Evolutionary conservation across 92 coral and sea anemone species (phyloP).

Genomic region (Actinernus sp.): DNA sequence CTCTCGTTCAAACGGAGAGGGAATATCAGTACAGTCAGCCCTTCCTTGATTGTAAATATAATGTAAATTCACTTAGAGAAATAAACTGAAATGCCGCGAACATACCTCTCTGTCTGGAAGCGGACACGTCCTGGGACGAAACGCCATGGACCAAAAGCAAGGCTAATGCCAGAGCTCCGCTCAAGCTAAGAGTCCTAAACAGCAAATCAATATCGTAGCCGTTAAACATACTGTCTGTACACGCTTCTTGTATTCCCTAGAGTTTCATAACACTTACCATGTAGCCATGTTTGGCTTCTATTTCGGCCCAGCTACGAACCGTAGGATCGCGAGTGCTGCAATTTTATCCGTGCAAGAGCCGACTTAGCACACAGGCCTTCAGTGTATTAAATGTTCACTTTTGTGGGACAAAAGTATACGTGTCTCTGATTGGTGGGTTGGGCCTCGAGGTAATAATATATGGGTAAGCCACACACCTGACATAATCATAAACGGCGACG

Average conservation of each 20-base stretch:
- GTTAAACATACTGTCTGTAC: neutral
- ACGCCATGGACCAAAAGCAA: slow-evolving; percentile 73
- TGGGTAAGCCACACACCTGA: too few relatives aligned
- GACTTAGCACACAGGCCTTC: slow-evolving; percentile 81
- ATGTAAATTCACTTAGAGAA: slow-evolving; percentile 1
- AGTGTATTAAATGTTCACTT: slow-evolving; percentile 67
- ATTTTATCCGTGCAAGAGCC: slow-evolving; percentile 76
- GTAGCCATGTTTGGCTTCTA: slow-evolving; percentile 87
- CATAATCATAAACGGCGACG: too few relatives aligned
- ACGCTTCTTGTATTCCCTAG: neutral
- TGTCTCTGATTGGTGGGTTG: too few relatives aligned
- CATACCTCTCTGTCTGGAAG: slow-evolving; percentile 63
- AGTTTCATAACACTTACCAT: slow-evolving; percentile 57
- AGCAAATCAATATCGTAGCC: slow-evolving; percentile 3
- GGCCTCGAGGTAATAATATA: too few relatives aligned
- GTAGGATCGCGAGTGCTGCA: slow-evolving; percentile 76
- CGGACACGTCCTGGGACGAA: slow-evolving; percentile 87
- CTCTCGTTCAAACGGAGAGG: neutral
- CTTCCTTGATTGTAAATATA: neutral
- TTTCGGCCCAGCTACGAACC: slow-evolving; percentile 95
- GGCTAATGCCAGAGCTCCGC: slow-evolving; percentile 65
- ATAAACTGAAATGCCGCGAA: neutral
- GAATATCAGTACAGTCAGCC: slow-evolving; percentile 4
- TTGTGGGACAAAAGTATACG: too few relatives aligned
- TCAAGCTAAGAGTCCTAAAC: slow-evolving; percentile 71